These are phyloP conservation scores for Gadopsis marmoratus DNA, from an alignment of 2,797 vertebrate species.

Conservation along the genomic window DNA sequence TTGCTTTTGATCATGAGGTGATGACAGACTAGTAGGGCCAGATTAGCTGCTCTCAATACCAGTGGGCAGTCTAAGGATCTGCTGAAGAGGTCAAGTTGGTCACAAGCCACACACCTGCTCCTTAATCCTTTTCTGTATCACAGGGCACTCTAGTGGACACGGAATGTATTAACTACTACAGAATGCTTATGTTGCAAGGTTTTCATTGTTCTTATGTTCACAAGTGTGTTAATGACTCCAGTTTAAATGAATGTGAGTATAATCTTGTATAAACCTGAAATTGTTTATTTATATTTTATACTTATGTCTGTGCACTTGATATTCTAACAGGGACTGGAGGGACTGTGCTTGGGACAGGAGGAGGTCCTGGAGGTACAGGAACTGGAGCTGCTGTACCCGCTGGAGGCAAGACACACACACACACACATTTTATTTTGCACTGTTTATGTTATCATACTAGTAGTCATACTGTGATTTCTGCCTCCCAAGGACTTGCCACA, in stretches of 20 bases:
- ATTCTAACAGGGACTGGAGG: constrained; percentile 66
- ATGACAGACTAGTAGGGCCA: constrained; percentile 58
- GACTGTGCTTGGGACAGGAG: constrained; percentile 56
- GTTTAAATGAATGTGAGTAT: not conserved
- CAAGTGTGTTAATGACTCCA: constrained; percentile 2
- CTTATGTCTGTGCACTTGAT: constrained; percentile 29
- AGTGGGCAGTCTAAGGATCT: constrained; percentile 17
- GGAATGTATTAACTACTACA: not conserved
- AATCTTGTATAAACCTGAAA: not conserved
- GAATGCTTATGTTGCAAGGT: not conserved
- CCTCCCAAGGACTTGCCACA: not conserved
- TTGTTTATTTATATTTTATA: constrained; percentile 11
- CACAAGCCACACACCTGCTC: constrained; percentile 11
- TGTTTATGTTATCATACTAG: constrained; percentile 2
- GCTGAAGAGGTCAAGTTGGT: constrained; percentile 28
- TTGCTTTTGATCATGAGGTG: constrained; percentile 60
- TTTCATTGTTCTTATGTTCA: constrained; percentile 7
- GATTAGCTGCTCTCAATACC: constrained; percentile 51
- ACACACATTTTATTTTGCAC: constrained; percentile 1
- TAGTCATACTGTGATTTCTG: constrained; percentile 7
- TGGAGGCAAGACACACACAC: constrained; percentile 67
- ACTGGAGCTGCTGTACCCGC: constrained; percentile 65
- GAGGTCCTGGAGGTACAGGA: constrained; percentile 67
- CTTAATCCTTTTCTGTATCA: constrained; percentile 14
- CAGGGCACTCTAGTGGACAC: constrained; percentile 57